These are phyloP conservation scores for Aporophyla lueneburgensis DNA, from an alignment of 2,888 invertebrate genomes.

Conservation along the genomic window DNA sequence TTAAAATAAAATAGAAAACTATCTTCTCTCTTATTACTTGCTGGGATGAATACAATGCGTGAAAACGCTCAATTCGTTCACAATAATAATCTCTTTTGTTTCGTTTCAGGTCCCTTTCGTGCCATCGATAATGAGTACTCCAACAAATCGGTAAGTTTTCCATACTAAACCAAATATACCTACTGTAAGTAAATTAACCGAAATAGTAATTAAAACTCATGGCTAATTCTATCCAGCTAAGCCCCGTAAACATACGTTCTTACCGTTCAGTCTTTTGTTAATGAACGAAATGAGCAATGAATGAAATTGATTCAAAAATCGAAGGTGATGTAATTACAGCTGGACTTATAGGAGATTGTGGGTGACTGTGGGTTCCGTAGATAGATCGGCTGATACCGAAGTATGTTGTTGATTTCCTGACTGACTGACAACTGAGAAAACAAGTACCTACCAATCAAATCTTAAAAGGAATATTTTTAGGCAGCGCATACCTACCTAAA, in stretches of 20 bases:
- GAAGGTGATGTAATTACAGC: not conserved
- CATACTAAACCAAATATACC: not conserved
- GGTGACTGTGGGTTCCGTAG: not conserved
- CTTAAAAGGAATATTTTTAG: not conserved
- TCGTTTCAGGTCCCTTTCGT: conserved; percentile 24
- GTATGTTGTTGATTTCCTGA: not conserved
- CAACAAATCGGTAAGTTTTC: conserved; percentile 21
- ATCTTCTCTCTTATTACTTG: too few species aligned
- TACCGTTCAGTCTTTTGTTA: not conserved
- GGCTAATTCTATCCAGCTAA: not conserved
- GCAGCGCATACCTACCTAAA: not conserved
- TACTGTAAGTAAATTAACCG: not conserved
- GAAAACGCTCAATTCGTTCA: too few species aligned
- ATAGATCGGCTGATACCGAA: not conserved
- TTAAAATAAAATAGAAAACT: too few species aligned
- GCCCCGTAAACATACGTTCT: not conserved
- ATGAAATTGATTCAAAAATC: not conserved
- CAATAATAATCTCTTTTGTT: not conserved
- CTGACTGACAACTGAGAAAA: not conserved
- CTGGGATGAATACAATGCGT: too few species aligned
- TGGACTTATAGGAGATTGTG: not conserved
- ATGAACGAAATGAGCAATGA: not conserved
- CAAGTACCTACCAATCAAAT: not conserved
- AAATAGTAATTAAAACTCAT: too few species aligned
- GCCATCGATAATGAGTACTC: not conserved